Conservation (phyloP, 2,797 vertebrate genomes). For the Danio choprae region DNA sequence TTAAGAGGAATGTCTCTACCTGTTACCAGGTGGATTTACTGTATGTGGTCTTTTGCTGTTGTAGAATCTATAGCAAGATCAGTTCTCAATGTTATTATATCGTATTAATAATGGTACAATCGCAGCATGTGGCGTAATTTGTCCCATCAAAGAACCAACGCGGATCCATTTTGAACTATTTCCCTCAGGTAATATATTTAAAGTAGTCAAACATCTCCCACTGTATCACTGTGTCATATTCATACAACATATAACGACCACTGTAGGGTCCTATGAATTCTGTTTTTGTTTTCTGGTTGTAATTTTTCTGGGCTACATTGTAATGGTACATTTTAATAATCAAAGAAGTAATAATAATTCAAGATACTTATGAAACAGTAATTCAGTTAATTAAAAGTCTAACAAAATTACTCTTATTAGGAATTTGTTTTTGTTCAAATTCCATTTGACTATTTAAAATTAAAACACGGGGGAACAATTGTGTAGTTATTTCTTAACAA, state of each 20-base stretch:
- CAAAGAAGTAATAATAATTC: no score
- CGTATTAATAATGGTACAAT: slow-evolving; percentile 34
- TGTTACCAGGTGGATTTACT: neutral
- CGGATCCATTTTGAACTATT: slow-evolving; percentile 14
- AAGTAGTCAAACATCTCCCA: slow-evolving; percentile 22
- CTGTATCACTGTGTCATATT: slow-evolving; percentile 48
- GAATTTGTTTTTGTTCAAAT: no score
- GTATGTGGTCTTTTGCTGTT: neutral
- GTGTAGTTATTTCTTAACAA: no score
- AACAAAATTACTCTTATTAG: no score
- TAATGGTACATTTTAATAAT: no score
- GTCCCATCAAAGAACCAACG: neutral
- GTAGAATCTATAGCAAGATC: slow-evolving; percentile 5
- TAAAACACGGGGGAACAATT: no score
- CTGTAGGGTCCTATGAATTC: no score
- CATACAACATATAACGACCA: slow-evolving; percentile 16
- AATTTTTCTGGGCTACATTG: no score
- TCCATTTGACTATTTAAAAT: no score
- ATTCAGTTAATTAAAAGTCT: no score
- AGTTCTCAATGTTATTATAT: neutral
- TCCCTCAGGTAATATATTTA: slow-evolving; percentile 38
- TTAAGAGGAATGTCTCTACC: slow-evolving; percentile 19
- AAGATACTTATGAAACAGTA: no score
- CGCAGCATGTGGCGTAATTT: slow-evolving; percentile 40
- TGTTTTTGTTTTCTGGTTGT: no score